Evolutionary conservation across 92 coral and sea anemone species (phyloP), one percentile per base, ranked within the genome.

Genomic region (Porites divaricata): DNA sequence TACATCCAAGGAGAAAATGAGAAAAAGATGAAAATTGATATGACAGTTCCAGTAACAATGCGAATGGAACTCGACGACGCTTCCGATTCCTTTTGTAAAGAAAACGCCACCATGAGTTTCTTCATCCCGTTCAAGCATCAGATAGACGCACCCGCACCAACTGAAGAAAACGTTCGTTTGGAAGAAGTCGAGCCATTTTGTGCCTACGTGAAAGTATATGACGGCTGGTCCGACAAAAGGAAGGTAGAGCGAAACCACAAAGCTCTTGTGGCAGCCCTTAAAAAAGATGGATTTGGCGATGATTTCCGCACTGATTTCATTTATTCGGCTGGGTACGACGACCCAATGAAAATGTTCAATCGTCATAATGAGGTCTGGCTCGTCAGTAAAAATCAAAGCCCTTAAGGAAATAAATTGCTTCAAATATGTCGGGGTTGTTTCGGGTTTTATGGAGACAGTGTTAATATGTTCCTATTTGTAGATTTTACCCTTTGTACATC

Each of bases 321-420:
- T 59, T 95, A 49, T 56, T 79, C 84, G 49, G 98, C 91, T 11
- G 91, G 94, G 5, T 95, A 95, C 69, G 91, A 90, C 59, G 75
- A 77, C 14, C 98, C 96, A 11, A 88, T 76, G 53, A 64, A 79
- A n/a, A 19, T 90, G n/a, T 78, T 52, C 26, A 73, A 93, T 54
- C 89, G 95, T 12, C 91, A 87, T 26, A 95, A 93, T 71, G 96
- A 95, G 54, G 86, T 95, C 80, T 93, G 96, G 98, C 79, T 95
- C 41, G 70, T 95, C 41, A 88, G 81, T 83, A 95, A 87, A 17
- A 61, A 7, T 19, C 68, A 56, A 52, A 80, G 25, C 28, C 84
- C 84, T 35, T 4, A 35, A 35, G 45, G 45, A 35, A 35, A 35
- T 35, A 4, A 35, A 3, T 35, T 35, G 45, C 45, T 35, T 35